phyloP scores from a whole-genome alignment of 2,888 invertebrate species.

The Nebria salina region DNA sequence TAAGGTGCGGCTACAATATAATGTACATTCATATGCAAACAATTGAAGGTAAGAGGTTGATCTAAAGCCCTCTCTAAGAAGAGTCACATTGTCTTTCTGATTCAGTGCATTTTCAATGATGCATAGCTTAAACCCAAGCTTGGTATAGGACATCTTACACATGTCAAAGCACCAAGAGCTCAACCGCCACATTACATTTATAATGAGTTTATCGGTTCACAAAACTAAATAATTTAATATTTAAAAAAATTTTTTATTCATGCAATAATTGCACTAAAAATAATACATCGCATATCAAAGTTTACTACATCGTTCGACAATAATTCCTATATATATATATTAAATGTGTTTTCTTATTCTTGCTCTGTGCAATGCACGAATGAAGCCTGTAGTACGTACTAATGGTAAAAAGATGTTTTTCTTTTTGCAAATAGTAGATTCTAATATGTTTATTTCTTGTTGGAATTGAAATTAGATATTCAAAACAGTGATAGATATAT shows the following conservation, averaged over 20 bases:
- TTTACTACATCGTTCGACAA: no score
- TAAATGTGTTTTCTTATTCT: background rate
- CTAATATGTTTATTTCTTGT: background rate
- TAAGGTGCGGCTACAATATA: slow-evolving; percentile 16
- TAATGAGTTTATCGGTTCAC: no score
- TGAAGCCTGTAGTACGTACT: no score
- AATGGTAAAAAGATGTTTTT: no score
- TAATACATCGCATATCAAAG: no score
- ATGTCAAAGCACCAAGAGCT: background rate
- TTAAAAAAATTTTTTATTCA: no score
- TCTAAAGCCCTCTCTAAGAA: slow-evolving; percentile 2
- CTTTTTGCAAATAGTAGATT: background rate
- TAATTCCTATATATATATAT: no score
- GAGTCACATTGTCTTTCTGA: slow-evolving; percentile 17
- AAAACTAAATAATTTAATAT: no score
- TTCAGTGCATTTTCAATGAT: slow-evolving; percentile 16
- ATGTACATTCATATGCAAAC: slow-evolving; percentile 16
- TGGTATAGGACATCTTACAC: background rate
- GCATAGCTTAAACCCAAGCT: background rate
- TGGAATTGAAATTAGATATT: background rate
- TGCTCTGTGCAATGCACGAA: background rate
- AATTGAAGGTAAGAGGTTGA: slow-evolving; percentile 20
- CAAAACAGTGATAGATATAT: background rate
- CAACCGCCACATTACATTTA: background rate
- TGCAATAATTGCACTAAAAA: no score